A percentile compares a stretch with the other conserved stretches of the same genome.
Conservation (phyloP, 2,113 vertebrate species). For the Zosterops lateralis region DNA sequence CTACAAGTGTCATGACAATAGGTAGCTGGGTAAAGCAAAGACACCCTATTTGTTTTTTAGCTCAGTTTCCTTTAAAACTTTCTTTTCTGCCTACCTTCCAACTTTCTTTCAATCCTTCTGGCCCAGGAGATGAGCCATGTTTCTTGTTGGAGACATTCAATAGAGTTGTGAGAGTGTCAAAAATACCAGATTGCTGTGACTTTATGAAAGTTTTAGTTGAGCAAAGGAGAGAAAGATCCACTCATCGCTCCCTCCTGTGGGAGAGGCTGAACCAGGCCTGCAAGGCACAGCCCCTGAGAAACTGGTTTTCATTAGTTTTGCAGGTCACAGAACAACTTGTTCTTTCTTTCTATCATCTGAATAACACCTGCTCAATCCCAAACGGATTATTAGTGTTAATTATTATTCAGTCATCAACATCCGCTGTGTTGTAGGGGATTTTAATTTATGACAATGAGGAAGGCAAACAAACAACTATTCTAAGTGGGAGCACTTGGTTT, state of each 20-base stretch:
- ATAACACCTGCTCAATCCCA: conserved; percentile 42
- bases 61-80: background rate
- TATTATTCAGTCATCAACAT: conserved; percentile 52
- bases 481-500: conserved; percentile 14
- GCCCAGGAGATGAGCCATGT: background rate
- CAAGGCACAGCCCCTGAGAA: background rate
- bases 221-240: background rate
- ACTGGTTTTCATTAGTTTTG: background rate
- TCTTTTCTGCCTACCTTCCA: background rate
- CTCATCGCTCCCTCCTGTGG: background rate
- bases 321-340: background rate
- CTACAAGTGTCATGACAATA: background rate
- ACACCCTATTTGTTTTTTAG: background rate
- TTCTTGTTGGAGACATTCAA: background rate
- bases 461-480: conserved; percentile 56
- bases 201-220: background rate
- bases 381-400: conserved; percentile 35
- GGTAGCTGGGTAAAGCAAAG: background rate
- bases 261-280: background rate
- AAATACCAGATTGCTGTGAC: background rate
- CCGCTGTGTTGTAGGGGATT: conserved; percentile 10
- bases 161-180: background rate
- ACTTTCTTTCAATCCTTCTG: background rate
- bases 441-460: conserved; percentile 56
- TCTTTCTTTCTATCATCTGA: background rate